Conservation (phyloP, 2,888 invertebrate genomes). For the Drosophila paracracens region DNA sequence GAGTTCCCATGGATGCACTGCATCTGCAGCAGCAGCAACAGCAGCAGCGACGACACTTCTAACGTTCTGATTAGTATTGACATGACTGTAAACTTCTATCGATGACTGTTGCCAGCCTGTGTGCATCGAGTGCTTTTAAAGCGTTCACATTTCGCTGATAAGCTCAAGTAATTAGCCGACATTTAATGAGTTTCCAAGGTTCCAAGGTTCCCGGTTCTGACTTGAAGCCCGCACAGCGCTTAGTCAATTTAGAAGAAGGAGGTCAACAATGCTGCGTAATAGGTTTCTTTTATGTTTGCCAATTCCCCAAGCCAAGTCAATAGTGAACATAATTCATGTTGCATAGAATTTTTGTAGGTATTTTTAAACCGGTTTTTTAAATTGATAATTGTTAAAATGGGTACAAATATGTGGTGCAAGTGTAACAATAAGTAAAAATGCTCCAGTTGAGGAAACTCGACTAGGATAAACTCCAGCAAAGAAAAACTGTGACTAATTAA, state of each 20-base stretch:
- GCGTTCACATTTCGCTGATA: constrained; percentile 27
- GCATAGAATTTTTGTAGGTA: neutral
- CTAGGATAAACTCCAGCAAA: neutral
- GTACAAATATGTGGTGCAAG: neutral
- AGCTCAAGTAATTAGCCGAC: constrained; percentile 34
- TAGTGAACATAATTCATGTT: neutral
- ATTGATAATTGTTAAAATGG: neutral
- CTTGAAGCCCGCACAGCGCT: constrained; percentile 2
- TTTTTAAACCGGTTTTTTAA: neutral
- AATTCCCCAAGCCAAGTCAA: constrained; percentile 1
- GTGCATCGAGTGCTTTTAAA: constrained; percentile 30
- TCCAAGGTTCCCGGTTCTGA: constrained; percentile 10
- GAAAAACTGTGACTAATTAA: neutral
- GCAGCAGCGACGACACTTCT: constrained; percentile 10
- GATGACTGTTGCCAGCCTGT: constrained; percentile 25
- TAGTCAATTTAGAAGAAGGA: neutral
- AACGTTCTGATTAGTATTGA: constrained; percentile 6
- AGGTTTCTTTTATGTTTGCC: neutral
- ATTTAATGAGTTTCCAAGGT: constrained; percentile 25
- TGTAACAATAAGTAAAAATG: neutral
- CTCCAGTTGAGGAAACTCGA: neutral
- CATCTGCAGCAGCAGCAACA: constrained; percentile 17
- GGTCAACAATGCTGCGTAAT: neutral
- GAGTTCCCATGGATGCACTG: constrained; percentile 18
- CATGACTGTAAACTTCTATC: constrained; percentile 26